Base-by-base conservation (phyloP, 2,888 invertebrate genomes). In the Xylophagus ater region DNA sequence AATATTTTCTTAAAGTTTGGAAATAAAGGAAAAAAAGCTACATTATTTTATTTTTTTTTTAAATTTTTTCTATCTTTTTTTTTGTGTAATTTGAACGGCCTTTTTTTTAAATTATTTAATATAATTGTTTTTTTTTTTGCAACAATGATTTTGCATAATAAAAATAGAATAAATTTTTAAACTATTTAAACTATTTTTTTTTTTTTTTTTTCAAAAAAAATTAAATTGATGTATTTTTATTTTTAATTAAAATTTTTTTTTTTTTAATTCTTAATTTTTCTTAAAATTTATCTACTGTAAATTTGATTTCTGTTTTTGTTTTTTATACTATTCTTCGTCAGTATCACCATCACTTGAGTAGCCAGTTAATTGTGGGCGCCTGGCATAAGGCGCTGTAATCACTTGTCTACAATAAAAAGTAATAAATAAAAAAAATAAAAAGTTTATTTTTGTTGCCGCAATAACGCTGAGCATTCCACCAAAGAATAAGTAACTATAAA, bases 241-340 rank as follows among this genome's bases (percentile, higher is more conserved):
- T 37, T 37, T 32, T 9, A 30, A 14, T 14, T 12, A 34, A 6
- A 3, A 24, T 23, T 8, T 21, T 37, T 25, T 26, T 37, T 37
- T 37, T 37, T 20, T 21, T 19, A 8, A 23, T 23, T 10, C 24
- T 28, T 14, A 23, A 13, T 36, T 9, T 29, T 12, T n/a, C 24
- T 17, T 37, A n/a, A n/a, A n/a, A n/a, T n/a, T n/a, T n/a, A n/a
- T n/a, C n/a, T n/a, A n/a, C n/a, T n/a, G n/a, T n/a, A n/a, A n/a
- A 17, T 40, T 40, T 23, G 10, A 30, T 20, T 33, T 25, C 19
- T 36, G 25, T 23, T 12, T 13, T 24, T 15, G 15, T 8, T 39
- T 20, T 68, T n/a, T n/a, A n/a, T n/a, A n/a, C n/a, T 74, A 90
- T 72, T 93, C 92, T 60, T 90, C 90, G 65, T 92, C 92, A 24